Evolutionary conservation across 1,140 invertebrate genomes (phyloP).

Genomic region (Diachasma alloeum): DNA sequence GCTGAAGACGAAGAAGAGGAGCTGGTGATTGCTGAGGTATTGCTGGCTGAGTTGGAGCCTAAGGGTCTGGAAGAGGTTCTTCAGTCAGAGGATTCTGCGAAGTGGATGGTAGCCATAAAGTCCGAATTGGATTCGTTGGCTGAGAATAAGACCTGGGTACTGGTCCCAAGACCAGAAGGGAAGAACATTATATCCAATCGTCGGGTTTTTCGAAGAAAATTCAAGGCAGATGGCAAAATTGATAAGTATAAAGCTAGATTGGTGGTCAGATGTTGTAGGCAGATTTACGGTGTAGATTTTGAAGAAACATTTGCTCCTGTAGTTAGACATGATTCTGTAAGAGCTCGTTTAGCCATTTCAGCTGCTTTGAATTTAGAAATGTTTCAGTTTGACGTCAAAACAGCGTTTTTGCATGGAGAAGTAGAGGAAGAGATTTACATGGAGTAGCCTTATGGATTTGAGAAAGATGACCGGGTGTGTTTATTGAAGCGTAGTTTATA

Average conservation of each 20-base stretch:
- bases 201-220: conserved; percentile 50
- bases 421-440: conserved; percentile 56
- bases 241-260: conserved; percentile 45
- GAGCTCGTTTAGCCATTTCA: conserved; percentile 36
- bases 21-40: too few relatives aligned
- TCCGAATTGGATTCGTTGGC: conserved; percentile 42
- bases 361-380: conserved; percentile 26
- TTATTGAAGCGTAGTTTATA: too few relatives aligned
- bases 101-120: conserved; percentile 48
- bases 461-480: neutral
- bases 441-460: conserved; percentile 46
- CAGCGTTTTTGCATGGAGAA: conserved; percentile 49
- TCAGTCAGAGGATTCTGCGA: too few relatives aligned
- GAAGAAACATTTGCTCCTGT: too few relatives aligned
- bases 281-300: conserved; percentile 50
- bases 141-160: conserved; percentile 51
- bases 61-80: too few relatives aligned
- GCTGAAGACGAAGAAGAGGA: too few relatives aligned
- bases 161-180: conserved; percentile 38
- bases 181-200: conserved; percentile 36
- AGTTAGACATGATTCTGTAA: conserved; percentile 31
- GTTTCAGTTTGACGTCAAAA: conserved; percentile 39
- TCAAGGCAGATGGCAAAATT: too few relatives aligned
- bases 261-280: conserved; percentile 60
- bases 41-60: too few relatives aligned